phyloP scores from a whole-genome alignment of 2,797 vertebrate genomes.

The Schizopygopsis malacanthus region DNA sequence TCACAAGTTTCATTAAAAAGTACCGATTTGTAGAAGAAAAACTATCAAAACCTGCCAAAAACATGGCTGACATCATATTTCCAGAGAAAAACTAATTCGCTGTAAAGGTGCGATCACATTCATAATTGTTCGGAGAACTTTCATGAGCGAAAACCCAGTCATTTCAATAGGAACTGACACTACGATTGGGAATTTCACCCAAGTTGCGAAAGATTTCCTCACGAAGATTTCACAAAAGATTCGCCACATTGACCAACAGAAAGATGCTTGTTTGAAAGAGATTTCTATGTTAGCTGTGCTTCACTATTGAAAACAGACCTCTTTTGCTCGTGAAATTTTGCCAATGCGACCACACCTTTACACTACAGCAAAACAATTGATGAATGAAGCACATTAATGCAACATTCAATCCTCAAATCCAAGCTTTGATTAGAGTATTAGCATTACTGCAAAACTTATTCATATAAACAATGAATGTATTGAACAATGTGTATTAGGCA shows the following conservation, averaged over 20 bases:
- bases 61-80: slow-evolving; percentile 52
- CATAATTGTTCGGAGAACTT: background rate
- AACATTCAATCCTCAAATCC: background rate
- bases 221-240: background rate
- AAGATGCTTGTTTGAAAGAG: background rate
- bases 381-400: background rate
- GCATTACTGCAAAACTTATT: slow-evolving; percentile 5
- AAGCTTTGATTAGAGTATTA: slow-evolving; percentile 14
- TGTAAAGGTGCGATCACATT: slow-evolving; percentile 1
- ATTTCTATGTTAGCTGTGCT: background rate
- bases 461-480: background rate
- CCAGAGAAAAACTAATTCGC: background rate
- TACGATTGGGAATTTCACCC: too few species aligned
- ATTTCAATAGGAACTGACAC: background rate
- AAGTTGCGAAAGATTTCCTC: too few species aligned
- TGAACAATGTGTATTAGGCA: background rate
- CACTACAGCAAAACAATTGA: background rate
- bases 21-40: slow-evolving; percentile 41
- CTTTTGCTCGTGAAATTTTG: background rate
- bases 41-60: slow-evolving; percentile 37
- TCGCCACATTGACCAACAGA: background rate
- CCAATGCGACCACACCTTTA: background rate
- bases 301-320: background rate
- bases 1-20: slow-evolving; percentile 47
- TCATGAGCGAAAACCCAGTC: background rate